A percentile compares a stretch with the other conserved stretches of the same genome.
phyloP scores from a whole-genome alignment of 1,140 invertebrate genomes.

The Araneus ventricosus region DNA sequence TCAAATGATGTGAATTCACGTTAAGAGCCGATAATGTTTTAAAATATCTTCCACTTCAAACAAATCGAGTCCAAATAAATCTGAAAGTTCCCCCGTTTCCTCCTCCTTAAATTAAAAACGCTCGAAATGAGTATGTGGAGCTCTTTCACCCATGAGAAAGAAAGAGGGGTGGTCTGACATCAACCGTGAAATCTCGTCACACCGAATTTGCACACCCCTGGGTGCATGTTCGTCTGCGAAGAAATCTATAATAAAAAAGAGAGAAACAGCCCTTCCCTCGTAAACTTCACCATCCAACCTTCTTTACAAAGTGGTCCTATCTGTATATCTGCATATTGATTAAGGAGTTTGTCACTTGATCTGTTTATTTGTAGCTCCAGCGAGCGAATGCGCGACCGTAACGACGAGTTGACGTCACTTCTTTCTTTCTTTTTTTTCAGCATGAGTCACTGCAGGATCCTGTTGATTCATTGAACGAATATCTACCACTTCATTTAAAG shows the following conservation, averaged over 20 bases:
- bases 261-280: not conserved
- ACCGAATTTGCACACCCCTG: conserved; percentile 21
- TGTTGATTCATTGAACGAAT: conserved; percentile 53
- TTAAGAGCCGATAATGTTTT: too few species aligned
- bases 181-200: conserved; percentile 32
- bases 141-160: not conserved
- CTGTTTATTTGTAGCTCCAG: not conserved
- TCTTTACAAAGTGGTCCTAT: conserved; percentile 10
- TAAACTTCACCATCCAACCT: not conserved
- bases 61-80: not conserved
- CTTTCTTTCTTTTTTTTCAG: not conserved
- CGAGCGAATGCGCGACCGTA: not conserved
- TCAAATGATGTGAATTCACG: too few species aligned
- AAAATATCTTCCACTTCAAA: too few species aligned
- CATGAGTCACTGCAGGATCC: conserved; percentile 34
- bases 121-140: not conserved
- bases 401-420: not conserved
- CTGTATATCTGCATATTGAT: conserved; percentile 9
- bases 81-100: not conserved
- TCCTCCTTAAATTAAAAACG: not conserved
- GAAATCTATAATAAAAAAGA: not conserved
- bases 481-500: conserved; percentile 42
- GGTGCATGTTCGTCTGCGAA: not conserved
- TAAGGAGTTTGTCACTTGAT: not conserved
- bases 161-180: conserved; percentile 19